These are phyloP conservation scores for Hylomyscus alleni DNA, from an alignment of 2,797 vertebrate genomes.

Conservation along the genomic window DNA sequence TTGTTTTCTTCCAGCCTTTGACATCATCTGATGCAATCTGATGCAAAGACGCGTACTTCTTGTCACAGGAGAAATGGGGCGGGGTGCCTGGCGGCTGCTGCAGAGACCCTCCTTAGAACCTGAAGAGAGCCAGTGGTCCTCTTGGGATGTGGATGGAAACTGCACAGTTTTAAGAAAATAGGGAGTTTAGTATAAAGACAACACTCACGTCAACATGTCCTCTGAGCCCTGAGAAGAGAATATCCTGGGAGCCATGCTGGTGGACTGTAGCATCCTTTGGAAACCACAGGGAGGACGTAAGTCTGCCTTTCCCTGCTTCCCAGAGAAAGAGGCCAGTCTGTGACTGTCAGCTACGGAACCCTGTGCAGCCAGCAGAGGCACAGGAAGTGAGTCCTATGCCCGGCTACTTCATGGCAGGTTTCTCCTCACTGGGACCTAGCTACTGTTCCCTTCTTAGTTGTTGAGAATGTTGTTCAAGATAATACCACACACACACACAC, in stretches of 20 bases:
- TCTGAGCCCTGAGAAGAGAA: fast-evolving
- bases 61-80: constrained; percentile 62
- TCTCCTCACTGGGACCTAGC: too few species aligned
- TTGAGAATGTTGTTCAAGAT: neutral
- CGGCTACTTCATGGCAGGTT: too few species aligned
- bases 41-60: constrained; percentile 74
- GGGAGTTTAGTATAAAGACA: neutral
- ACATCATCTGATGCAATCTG: constrained; percentile 85
- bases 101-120: constrained; percentile 63
- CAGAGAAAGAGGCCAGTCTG: neutral
- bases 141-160: constrained; percentile 40
- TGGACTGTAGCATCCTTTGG: neutral
- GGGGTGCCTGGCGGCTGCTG: constrained; percentile 60
- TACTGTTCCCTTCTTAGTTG: neutral
- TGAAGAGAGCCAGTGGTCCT: neutral
- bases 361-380: neutral
- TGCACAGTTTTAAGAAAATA: constrained; percentile 56
- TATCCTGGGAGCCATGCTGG: fast-evolving
- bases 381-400: neutral
- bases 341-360: neutral
- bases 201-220: neutral
- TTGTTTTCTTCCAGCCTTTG: constrained; percentile 75
- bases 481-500: neutral
- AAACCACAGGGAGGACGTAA: fast-evolving
- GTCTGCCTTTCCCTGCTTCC: neutral